Base-by-base conservation (phyloP, 1,140 invertebrate species). In the Meloidogyne chitwoodi region DNA sequence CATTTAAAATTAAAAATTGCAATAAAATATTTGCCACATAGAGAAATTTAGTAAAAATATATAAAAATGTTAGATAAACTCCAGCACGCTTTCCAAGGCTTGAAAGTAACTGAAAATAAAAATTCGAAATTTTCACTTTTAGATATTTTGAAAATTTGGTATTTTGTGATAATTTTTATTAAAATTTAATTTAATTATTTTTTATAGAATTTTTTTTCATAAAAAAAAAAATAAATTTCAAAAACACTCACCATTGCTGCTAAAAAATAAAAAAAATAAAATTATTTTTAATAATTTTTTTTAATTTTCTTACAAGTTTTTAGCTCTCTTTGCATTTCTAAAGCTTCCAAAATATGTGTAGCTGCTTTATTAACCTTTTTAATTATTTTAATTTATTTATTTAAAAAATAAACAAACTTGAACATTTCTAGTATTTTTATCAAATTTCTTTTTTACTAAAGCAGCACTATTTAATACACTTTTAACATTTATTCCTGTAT, bases 1-100 rank as follows among this genome's bases (percentile, higher is more conserved):
- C 83, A 75, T 89, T 89, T 31, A 90, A 81, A 29, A 90, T 84
- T 77, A 89, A 88, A 79, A 90, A 88, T 80, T 90, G 89, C 41
- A 87, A 83, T 24, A 90, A 79, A 31, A 89, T 87, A 77, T 90
- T 90, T 22, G 84, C 68, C 8, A 89, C 86, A 77, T 89, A 90
- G 0, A 90, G 79, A 8, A 89, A 56, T 78, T 90, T 90, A 29
- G 88, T 87, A 73, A 88, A 87, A 29, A 90, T 83, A 79, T 90
- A 90, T 14, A 90, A 83, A 6, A 86, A 85, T 0, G 87, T 87
- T 2, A 90, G 84, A 80, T 88, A 90, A 38, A 88, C 88, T 38
- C 89, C 89, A 73, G 89, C 88, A 19, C 88, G 85, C 77, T 89
- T 89, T 44, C 88, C 88, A 26, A 83, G 31, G 24, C 29, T 41